These are phyloP conservation scores for Poeciliopsis paucimaculata DNA, from an alignment of 2,797 vertebrate species.

Conservation along the genomic window DNA sequence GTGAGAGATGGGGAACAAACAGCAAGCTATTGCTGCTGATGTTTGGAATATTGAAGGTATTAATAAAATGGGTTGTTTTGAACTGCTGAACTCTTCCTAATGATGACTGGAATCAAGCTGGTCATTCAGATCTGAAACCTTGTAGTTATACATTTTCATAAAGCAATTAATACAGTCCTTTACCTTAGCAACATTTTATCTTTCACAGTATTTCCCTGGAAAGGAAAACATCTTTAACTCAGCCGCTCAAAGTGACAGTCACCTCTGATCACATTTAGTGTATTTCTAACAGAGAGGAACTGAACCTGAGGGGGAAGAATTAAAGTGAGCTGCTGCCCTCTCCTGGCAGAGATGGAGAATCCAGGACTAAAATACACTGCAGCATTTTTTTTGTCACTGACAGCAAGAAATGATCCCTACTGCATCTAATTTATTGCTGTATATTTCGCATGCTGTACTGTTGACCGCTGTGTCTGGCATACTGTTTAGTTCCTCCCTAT, in stretches of 20 bases:
- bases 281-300: neutral
- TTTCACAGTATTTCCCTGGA: neutral
- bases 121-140: neutral
- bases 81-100: neutral
- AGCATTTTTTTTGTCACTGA: neutral
- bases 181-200: neutral
- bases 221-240: neutral
- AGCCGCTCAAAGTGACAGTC: neutral
- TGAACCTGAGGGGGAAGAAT: neutral
- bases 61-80: neutral
- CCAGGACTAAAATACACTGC: neutral
- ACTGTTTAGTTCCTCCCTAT: neutral
- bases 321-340: slow-evolving; percentile 31
- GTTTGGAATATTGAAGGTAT: neutral
- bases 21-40: neutral
- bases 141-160: neutral
- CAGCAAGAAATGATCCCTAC: neutral
- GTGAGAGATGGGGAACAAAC: neutral
- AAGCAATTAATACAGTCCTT: neutral
- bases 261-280: neutral
- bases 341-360: slow-evolving; percentile 33
- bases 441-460: neutral
- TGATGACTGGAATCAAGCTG: neutral
- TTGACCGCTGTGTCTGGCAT: neutral
- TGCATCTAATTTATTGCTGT: neutral